Percentiles rank a stretch among this genome's conserved stretches.
phyloP scores from a whole-genome alignment of 2,113 vertebrate genomes.

The Aspidoscelis tigris region DNA sequence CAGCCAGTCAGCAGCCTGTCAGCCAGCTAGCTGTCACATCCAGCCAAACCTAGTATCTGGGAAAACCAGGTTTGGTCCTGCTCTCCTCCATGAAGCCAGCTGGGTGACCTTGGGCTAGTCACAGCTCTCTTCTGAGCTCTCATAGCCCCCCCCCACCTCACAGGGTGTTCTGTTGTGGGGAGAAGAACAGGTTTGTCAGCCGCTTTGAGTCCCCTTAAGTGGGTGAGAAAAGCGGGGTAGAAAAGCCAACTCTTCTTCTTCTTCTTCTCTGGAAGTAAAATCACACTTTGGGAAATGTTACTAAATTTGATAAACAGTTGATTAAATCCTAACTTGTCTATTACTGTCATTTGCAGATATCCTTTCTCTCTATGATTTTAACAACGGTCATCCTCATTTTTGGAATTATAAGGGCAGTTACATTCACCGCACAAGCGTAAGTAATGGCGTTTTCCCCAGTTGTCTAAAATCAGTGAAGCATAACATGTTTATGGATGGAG shows the following conservation, averaged over 20 bases:
- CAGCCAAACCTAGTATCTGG: no score
- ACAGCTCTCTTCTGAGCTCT: no score
- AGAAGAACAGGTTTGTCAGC: no score
- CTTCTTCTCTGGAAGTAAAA: neutral
- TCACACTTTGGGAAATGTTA: neutral
- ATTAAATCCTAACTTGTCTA: neutral
- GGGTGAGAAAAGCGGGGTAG: no score
- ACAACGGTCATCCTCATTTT: constrained; percentile 84
- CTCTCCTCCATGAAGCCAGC: neutral
- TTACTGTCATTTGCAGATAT: constrained; percentile 80
- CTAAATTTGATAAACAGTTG: neutral
- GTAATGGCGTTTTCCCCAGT: constrained; percentile 55
- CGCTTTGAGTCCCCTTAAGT: no score
- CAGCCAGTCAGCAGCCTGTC: no score
- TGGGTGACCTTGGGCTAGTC: no score
- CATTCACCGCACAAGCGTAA: constrained; percentile 86
- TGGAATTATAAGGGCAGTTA: constrained; percentile 83
- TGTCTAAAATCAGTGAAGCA: neutral
- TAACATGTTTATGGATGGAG: neutral
- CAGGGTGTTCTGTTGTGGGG: no score
- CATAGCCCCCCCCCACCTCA: no score
- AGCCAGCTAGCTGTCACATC: no score
- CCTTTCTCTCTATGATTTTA: constrained; percentile 88
- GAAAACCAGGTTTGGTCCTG: neutral
- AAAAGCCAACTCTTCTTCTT: no score